Evolutionary conservation across 1,140 invertebrate species (phyloP), one percentile per base, ranked within the genome.

Genomic region (Drosophila suzukii): DNA sequence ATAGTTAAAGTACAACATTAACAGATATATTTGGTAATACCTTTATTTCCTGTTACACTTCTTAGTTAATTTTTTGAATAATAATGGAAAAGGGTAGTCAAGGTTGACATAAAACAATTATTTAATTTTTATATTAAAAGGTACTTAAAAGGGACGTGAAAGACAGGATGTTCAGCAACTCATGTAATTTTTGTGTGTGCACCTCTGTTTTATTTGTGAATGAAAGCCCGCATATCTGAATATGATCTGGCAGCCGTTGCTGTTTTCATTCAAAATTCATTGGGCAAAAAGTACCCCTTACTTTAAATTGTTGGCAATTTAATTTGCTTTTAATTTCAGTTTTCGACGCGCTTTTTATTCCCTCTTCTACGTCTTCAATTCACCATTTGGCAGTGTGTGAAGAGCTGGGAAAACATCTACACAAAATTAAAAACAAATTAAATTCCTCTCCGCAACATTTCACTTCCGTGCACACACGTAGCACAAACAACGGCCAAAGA

Each of bases 361-460:
- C n/a, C 41, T 20, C 24, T 43, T 34, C 27, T 24, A 17, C 30
- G 46, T 32, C 57, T 38, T 38, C 36, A 20, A 15, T 51, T 65
- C 20, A 11, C 6, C 38, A 20, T 38, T 27, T 30, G 27, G 6
- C 24, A 41, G 11, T 17, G 30, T 43, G 51, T 60, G 58, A 51
- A 75, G 78, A 75, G 66, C 62, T 49, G 47, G 32, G 53, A 56
- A 83, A 76, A 79, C 41, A 82, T 32, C 66, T 63, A 71, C 79
- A 70, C 46, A 80, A 71, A 72, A 89, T 89, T 89, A 67, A 89
- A 88, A 89, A 80, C 84, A 83, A 88, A 88, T 88, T 88, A 89
- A 88, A 88, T 88, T 89, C 84, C 53, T 75, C 68, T 66, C 78
- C 65, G 66, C 62, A 58, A 70, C 71, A 77, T 81, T 71, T 83